These are phyloP conservation scores for Lineus longissimus DNA, from an alignment of 1,140 invertebrate species.

Conservation along the genomic window DNA sequence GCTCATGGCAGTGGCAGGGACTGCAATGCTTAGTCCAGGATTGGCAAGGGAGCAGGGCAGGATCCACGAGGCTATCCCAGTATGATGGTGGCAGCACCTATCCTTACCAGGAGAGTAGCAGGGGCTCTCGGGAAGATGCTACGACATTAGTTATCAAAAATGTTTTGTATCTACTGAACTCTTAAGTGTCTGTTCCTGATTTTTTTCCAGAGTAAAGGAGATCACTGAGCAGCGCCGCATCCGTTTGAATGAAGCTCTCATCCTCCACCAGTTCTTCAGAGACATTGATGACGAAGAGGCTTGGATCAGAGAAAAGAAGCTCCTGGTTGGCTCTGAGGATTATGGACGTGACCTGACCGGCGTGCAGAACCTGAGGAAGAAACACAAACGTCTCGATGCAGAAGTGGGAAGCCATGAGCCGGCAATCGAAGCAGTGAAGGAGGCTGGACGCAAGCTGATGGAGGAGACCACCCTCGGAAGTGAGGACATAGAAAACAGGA, in stretches of 20 bases:
- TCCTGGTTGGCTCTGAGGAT: slow-evolving; percentile 94
- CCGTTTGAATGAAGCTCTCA: slow-evolving; percentile 90
- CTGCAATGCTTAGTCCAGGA: too few species aligned
- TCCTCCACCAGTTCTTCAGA: slow-evolving; percentile 97
- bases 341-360: slow-evolving; percentile 97
- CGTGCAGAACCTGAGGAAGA: slow-evolving; percentile 97
- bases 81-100: too few species aligned
- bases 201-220: slow-evolving; percentile 65
- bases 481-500: slow-evolving; percentile 75
- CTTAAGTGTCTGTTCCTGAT: background rate
- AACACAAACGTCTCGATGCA: slow-evolving; percentile 94
- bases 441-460: slow-evolving; percentile 94
- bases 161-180: background rate
- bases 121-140: too few species aligned
- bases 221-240: slow-evolving; percentile 85
- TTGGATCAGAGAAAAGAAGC: slow-evolving; percentile 99
- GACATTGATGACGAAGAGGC: slow-evolving; percentile 99
- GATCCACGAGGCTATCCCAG: too few species aligned
- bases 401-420: slow-evolving; percentile 95
- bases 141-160: too few species aligned
- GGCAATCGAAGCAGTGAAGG: slow-evolving; percentile 86
- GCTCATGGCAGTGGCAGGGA: too few species aligned
- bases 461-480: slow-evolving; percentile 94
- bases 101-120: too few species aligned
- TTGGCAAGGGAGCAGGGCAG: too few species aligned